phyloP scores from a whole-genome alignment of 1,140 invertebrate genomes.

The Callitettix versicolor region DNA sequence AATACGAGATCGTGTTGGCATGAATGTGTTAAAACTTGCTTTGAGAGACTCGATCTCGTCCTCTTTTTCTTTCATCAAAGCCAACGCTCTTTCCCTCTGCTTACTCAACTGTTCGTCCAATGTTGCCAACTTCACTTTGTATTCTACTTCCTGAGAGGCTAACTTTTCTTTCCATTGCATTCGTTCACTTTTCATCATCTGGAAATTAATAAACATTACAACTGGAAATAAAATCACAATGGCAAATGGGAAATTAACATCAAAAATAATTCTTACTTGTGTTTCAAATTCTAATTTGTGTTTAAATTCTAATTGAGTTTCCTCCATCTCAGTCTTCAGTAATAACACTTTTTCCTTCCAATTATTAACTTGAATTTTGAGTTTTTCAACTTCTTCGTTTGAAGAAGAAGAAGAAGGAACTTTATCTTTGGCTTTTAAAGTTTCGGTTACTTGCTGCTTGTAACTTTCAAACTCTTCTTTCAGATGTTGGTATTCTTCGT shows the following conservation, averaged over 20 bases:
- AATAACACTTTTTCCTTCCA: slow-evolving; percentile 52
- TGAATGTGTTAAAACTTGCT: slow-evolving; percentile 42
- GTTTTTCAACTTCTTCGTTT: slow-evolving; percentile 36
- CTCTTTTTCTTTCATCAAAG: slow-evolving; percentile 68
- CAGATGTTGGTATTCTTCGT: slow-evolving; percentile 38
- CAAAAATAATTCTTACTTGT: neutral
- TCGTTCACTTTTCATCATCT: slow-evolving; percentile 43
- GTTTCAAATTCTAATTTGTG: slow-evolving; percentile 39
- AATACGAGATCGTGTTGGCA: slow-evolving; percentile 24
- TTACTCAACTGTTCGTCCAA: slow-evolving; percentile 66
- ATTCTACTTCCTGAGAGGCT: slow-evolving; percentile 41
- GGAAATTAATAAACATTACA: slow-evolving; percentile 12
- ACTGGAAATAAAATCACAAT: neutral
- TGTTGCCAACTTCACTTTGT: slow-evolving; percentile 42
- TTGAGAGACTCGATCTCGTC: slow-evolving; percentile 58
- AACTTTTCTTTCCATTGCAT: slow-evolving; percentile 46
- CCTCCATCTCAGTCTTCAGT: slow-evolving; percentile 46
- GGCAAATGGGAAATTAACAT: neutral
- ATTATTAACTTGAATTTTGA: slow-evolving; percentile 47
- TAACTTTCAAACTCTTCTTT: slow-evolving; percentile 37
- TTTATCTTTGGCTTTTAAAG: slow-evolving; percentile 25
- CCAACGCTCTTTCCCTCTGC: slow-evolving; percentile 65
- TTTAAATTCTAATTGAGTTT: slow-evolving; percentile 37
- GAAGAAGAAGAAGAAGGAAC: slow-evolving; percentile 2
- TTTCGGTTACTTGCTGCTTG: slow-evolving; percentile 31